These are phyloP conservation scores for Bovichtus variegatus DNA, from an alignment of 2,797 vertebrate genomes.

Conservation along the genomic window DNA sequence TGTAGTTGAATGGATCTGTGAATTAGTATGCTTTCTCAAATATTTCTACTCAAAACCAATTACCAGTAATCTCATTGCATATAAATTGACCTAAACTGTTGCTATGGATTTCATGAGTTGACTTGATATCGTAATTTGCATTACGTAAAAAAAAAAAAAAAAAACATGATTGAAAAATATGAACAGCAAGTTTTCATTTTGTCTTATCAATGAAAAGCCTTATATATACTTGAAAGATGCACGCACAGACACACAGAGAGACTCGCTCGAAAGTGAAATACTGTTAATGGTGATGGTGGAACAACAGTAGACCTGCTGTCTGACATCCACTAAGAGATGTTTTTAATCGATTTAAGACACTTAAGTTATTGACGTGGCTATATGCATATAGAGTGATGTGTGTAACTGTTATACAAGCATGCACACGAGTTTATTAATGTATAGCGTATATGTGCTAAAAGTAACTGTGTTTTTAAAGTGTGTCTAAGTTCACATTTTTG, in stretches of 20 bases:
- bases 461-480: background rate
- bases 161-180: background rate
- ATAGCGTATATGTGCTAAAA: background rate
- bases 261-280: background rate
- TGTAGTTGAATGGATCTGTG: background rate
- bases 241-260: background rate
- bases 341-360: background rate
- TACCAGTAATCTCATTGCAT: background rate
- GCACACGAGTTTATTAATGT: background rate
- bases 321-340: constrained; percentile 8
- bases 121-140: background rate
- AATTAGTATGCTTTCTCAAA: background rate
- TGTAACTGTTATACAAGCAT: background rate
- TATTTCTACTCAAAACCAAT: background rate
- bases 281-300: constrained; percentile 1
- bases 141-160: too few species aligned
- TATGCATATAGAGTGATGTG: background rate
- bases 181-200: background rate
- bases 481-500: background rate
- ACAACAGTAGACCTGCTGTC: background rate
- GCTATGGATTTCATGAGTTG: background rate
- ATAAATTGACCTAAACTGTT: background rate
- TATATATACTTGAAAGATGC: background rate
- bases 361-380: background rate
- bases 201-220: background rate